Percentiles rank a stretch among this genome's conserved stretches.
These are phyloP conservation scores for Gouania willdenowi DNA, from an alignment of 2,797 vertebrate species.

Conservation along the genomic window DNA sequence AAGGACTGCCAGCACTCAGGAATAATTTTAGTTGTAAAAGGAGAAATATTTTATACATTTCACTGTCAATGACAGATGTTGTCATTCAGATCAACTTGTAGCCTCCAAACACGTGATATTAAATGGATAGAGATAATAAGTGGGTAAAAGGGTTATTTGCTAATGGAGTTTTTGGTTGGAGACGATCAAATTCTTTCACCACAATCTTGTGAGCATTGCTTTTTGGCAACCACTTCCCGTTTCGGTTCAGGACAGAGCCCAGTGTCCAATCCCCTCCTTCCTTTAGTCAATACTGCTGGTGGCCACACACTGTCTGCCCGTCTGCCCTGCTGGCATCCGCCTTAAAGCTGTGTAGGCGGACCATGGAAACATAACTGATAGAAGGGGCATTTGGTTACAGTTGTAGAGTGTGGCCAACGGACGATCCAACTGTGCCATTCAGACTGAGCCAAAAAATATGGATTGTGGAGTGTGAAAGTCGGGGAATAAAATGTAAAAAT, in stretches of 20 bases:
- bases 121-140: no score
- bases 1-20: no score
- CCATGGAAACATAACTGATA: slow-evolving; percentile 10
- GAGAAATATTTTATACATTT: no score
- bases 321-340: slow-evolving; percentile 61
- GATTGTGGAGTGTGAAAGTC: not conserved
- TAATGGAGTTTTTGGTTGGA: no score
- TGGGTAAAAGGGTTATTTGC: no score
- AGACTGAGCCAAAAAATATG: slow-evolving; percentile 18
- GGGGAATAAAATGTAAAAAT: not conserved
- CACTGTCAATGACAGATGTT: no score
- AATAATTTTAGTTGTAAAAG: no score
- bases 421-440: slow-evolving; percentile 32
- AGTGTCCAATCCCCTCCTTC: slow-evolving; percentile 13
- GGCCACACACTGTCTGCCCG: slow-evolving; percentile 48
- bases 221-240: slow-evolving; percentile 41
- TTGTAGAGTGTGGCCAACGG: not conserved
- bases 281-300: slow-evolving; percentile 16
- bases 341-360: not conserved
- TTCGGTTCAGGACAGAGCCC: slow-evolving; percentile 43
- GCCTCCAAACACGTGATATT: no score
- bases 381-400: slow-evolving; percentile 7
- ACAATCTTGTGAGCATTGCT: slow-evolving; percentile 22
- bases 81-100: no score
- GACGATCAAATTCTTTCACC: no score